A percentile compares a stretch with the other conserved stretches of the same genome.
Evolutionary conservation across 2,797 vertebrate genomes (phyloP).

Genomic region (Protonibea diacanthus): DNA sequence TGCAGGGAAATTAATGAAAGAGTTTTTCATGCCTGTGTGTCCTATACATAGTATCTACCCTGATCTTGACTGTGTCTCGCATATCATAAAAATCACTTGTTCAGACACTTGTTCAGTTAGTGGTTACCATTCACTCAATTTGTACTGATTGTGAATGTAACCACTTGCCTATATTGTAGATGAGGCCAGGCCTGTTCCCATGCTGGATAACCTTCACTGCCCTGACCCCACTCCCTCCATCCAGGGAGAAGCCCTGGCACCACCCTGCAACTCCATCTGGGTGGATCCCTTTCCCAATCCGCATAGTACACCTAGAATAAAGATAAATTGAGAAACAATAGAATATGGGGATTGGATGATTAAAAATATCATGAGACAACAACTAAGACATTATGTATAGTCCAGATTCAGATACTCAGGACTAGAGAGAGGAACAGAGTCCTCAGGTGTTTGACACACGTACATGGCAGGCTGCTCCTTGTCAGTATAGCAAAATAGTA

Average conservation of each 20-base stretch:
- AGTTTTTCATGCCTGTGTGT: no score
- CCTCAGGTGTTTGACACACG: conserved; percentile 65
- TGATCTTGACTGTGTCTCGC: no score
- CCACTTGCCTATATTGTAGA: conserved; percentile 96
- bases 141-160: not conserved
- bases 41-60: not conserved
- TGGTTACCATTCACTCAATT: not conserved
- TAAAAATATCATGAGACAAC: not conserved
- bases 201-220: conserved; percentile 97
- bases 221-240: conserved; percentile 95
- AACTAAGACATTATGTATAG: not conserved
- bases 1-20: not conserved
- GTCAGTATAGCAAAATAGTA: conserved; percentile 97
- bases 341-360: not conserved
- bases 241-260: conserved; percentile 98
- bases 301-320: conserved; percentile 92
- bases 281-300: conserved; percentile 95
- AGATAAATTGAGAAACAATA: not conserved
- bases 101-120: not conserved
- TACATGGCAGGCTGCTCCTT: conserved; percentile 97
- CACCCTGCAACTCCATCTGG: conserved; percentile 96
- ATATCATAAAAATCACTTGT: not conserved
- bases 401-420: not conserved
- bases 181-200: conserved; percentile 95
- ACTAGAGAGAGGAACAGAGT: not conserved